Conservation (phyloP, 2,797 vertebrate genomes). For the Leptoclinus maculatus region DNA sequence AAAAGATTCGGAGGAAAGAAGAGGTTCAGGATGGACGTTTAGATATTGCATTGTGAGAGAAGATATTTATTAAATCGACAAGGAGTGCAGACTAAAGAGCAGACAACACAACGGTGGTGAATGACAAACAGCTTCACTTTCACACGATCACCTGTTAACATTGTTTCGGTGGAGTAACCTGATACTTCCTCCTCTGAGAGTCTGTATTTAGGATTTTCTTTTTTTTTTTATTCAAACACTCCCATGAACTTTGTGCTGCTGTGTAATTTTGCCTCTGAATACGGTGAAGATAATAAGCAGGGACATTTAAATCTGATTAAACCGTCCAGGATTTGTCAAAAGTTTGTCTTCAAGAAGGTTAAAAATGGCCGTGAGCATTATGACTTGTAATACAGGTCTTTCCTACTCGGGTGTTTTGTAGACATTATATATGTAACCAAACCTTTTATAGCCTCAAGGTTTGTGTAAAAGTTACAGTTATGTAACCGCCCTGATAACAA, state of each 20-base stretch:
- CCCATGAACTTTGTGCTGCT: slow-evolving; percentile 25
- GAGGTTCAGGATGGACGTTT: neutral
- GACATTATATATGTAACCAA: slow-evolving; percentile 12
- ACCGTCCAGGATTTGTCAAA: neutral
- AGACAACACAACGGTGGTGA: slow-evolving; percentile 53
- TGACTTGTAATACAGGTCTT: slow-evolving; percentile 32
- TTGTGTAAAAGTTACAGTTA: slow-evolving; percentile 22
- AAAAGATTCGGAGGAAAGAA: neutral
- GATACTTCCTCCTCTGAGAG: slow-evolving; percentile 62
- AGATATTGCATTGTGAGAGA: neutral
- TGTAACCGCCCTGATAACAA: slow-evolving; percentile 22
- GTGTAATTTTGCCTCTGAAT: slow-evolving; percentile 25
- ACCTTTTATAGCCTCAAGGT: slow-evolving; percentile 31
- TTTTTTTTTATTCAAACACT: slow-evolving; percentile 26
- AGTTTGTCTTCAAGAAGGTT: neutral
- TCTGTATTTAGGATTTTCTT: slow-evolving; percentile 6
- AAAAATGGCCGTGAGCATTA: neutral
- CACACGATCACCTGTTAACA: slow-evolving; percentile 54
- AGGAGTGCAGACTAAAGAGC: neutral
- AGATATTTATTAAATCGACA: neutral
- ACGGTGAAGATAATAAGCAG: neutral
- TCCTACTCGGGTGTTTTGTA: slow-evolving; percentile 22
- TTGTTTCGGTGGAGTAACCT: slow-evolving; percentile 64
- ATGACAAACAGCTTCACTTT: slow-evolving; percentile 45
- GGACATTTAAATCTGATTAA: neutral